Evolutionary conservation across 2,888 invertebrate species (phyloP).

Genomic region (Dyspetes luteomarginatus): DNA sequence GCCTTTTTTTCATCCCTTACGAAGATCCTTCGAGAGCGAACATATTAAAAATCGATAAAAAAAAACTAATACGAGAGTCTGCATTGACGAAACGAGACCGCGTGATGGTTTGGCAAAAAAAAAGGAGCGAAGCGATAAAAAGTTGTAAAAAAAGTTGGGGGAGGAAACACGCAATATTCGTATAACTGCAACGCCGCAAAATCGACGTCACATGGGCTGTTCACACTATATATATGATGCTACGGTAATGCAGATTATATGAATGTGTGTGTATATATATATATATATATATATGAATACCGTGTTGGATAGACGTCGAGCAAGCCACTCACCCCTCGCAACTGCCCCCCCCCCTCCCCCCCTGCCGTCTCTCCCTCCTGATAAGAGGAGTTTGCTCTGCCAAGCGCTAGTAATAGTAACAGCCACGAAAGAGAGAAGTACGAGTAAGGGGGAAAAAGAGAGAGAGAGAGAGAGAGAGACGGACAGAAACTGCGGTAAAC

Average conservation of each 20-base stretch:
- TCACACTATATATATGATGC: not conserved
- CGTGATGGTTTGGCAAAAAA: not conserved
- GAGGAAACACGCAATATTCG: conserved; percentile 22
- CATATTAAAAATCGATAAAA: not conserved
- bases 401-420: not conserved
- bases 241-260: conserved; percentile 29
- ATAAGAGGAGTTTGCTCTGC: conserved; percentile 29
- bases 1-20: too few species aligned
- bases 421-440: not conserved
- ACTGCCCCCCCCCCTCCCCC: conserved; percentile 21
- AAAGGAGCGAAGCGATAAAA: conserved; percentile 1
- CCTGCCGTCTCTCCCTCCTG: conserved; percentile 5
- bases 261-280: conserved; percentile 1
- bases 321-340: conserved; percentile 9
- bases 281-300: not conserved
- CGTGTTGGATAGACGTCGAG: conserved; percentile 11
- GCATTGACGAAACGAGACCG: conserved; percentile 39
- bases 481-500: conserved; percentile 50
- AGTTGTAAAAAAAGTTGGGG: not conserved
- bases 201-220: conserved; percentile 54
- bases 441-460: not conserved
- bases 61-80: conserved; percentile 18
- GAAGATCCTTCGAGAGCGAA: conserved; percentile 10
- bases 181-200: conserved; percentile 52
- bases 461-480: conserved; percentile 3